phyloP scores from a whole-genome alignment of 2,113 vertebrate genomes.

The Oriolus oriolus region DNA sequence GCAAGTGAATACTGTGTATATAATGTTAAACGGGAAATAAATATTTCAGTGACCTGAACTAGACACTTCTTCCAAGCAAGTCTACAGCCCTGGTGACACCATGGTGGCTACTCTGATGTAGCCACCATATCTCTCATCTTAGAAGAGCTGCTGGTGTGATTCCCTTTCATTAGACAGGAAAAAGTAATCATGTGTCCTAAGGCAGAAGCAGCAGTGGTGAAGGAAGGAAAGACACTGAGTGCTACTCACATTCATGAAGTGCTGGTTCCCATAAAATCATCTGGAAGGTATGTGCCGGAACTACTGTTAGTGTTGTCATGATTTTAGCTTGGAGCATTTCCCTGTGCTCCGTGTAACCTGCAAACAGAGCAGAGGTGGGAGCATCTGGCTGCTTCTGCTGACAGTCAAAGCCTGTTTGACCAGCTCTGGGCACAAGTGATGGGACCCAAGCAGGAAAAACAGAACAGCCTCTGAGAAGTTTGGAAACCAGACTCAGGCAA shows the following conservation, averaged over 20 bases:
- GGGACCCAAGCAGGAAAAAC: not conserved
- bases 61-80: not conserved
- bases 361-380: not conserved
- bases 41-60: not conserved
- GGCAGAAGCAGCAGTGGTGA: not conserved
- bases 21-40: not conserved
- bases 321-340: not conserved
- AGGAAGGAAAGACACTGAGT: not conserved
- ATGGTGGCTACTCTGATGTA: not conserved
- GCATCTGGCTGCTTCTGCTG: not conserved
- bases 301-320: not conserved
- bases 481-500: not conserved
- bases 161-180: not conserved
- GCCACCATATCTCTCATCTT: not conserved
- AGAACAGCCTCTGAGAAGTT: not conserved
- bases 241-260: not conserved
- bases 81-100: not conserved
- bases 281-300: not conserved
- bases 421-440: not conserved
- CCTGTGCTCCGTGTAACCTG: not conserved
- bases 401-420: not conserved
- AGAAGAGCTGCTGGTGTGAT: not conserved
- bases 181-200: fast-evolving
- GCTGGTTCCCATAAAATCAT: not conserved
- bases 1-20: not conserved